Conservation (phyloP, 2,113 vertebrate genomes). For the Xerus inauris region DNA sequence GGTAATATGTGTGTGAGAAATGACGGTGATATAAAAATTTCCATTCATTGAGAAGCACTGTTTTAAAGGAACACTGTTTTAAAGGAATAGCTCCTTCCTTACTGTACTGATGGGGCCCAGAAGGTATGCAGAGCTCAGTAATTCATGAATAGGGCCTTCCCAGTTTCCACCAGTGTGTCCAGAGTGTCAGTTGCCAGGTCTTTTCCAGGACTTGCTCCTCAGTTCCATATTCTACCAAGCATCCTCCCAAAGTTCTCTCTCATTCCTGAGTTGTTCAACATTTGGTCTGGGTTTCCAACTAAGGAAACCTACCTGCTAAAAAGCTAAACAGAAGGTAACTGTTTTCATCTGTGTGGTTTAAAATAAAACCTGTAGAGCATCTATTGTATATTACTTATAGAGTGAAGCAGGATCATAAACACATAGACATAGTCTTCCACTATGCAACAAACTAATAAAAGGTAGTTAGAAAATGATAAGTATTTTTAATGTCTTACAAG, state of each 20-base stretch:
- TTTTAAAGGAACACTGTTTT: neutral
- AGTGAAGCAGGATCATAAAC: neutral
- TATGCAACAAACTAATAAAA: neutral
- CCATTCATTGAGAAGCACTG: neutral
- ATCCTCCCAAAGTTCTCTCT: neutral
- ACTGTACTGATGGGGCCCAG: too few relatives aligned
- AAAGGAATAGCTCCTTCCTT: neutral
- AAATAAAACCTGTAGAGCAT: neutral
- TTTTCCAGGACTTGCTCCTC: neutral
- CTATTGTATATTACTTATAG: neutral
- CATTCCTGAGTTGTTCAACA: neutral
- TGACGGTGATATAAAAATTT: neutral
- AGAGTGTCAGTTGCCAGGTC: neutral
- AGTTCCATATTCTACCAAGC: neutral
- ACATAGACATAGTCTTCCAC: fast-evolving
- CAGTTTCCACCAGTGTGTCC: neutral
- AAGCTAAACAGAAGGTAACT: neutral
- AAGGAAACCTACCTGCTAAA: neutral
- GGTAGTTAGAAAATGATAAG: neutral
- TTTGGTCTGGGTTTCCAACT: neutral
- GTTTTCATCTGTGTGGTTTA: neutral
- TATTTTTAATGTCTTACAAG: neutral
- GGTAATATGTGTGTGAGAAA: too few relatives aligned
- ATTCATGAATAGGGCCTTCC: neutral
- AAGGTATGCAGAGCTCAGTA: neutral